Evolutionary conservation across 2,888 invertebrate species (phyloP).

Genomic region (Parnassius glacialis): DNA sequence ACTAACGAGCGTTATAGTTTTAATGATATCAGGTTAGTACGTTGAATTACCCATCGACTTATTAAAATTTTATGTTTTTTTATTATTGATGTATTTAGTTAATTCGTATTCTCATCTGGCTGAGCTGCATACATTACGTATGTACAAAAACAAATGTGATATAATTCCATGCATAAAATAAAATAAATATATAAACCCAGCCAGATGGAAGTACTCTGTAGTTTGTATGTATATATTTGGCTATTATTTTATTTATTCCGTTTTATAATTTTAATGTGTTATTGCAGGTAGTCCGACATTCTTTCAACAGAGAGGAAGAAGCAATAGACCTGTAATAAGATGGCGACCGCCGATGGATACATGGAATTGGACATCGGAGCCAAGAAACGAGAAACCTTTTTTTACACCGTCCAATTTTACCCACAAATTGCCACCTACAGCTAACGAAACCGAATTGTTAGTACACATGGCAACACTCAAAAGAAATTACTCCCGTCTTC

Average conservation of each 20-base stretch:
- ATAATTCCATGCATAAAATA: no score
- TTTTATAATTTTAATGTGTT: neutral
- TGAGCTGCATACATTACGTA: no score
- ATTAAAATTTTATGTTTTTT: no score
- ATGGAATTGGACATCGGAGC: conserved; percentile 69
- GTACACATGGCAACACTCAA: conserved; percentile 70
- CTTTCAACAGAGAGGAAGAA: conserved; percentile 55
- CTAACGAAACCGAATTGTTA: conserved; percentile 72
- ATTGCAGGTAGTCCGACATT: conserved; percentile 73
- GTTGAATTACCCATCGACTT: no score
- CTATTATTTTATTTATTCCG: no score
- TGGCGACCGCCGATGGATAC: conserved; percentile 73
- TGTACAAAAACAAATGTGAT: no score
- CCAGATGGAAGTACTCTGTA: no score
- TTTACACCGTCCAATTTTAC: conserved; percentile 70
- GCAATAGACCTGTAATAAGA: conserved; percentile 65
- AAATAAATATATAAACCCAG: no score
- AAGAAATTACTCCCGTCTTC: conserved; percentile 79
- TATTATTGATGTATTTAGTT: no score
- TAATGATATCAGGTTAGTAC: conserved; percentile 58
- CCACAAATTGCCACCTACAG: conserved; percentile 75
- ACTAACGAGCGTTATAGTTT: conserved; percentile 41
- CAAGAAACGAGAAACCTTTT: conserved; percentile 64
- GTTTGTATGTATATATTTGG: no score
- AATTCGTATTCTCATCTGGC: no score